Evolutionary conservation across 2,113 vertebrate species (phyloP), one percentile per base, ranked within the genome.

Genomic region (Brachionichthys hirsutus): DNA sequence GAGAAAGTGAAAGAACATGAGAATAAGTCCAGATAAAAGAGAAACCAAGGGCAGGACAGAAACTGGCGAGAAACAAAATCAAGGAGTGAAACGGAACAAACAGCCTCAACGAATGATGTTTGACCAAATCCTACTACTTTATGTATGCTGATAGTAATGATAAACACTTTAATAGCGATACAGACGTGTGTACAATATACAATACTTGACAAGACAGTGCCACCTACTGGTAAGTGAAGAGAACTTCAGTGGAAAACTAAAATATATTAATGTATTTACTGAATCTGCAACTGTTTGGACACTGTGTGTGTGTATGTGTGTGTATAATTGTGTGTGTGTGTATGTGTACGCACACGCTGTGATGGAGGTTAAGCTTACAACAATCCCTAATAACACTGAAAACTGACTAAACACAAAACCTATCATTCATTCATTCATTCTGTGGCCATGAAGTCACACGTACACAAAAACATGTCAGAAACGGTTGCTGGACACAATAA

Each of bases 171-270:
- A 44, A 16, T 7, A 16, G 14, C 7, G 20, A 1, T 19, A 34
- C 40, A 56, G 30, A 46, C 4, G 14, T 51, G 17, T 9, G 16
- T 52, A 59, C 12, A 18, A 77, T 61, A 77, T 61, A 61, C 49
- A 34, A 19, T 36, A 62, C 65, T 30, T 30, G 24, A 30, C 24
- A 30, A 30, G 4, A 8, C n/a, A 86, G 53, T 63, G 74, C 41
- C 86, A 70, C 19, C 89, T 81, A 56, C 63, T 89, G 88, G 81
- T 69, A 52, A 61, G 10, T 16, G 19, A 38, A 22, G 5, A 41
- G 18, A 18, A 62, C 53, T 79, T 73, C 51, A 30, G 24, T 30
- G 24, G 24, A 8, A 30, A 30, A 30, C 24, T 6, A 30, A 30
- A 30, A 30, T 30, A 30, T 30, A 30, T 30, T 30, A 30, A 30